Base-by-base conservation (phyloP, 2,113 vertebrate species). In the Pteropus alecto region DNA sequence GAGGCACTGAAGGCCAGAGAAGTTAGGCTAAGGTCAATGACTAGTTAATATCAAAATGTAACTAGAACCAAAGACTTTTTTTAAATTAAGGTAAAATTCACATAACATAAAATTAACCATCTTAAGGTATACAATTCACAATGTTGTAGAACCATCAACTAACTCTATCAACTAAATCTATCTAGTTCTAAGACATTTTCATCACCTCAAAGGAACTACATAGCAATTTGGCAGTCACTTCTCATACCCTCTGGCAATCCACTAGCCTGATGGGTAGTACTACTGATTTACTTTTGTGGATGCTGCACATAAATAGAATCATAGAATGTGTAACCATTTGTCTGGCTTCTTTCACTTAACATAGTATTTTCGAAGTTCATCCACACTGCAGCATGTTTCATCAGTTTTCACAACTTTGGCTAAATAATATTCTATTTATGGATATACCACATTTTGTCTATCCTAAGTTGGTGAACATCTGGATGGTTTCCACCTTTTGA, bases 161-260 rank as follows among this genome's bases (percentile, higher is more conserved):
- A 71, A 65, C 38, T 71, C 26, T 58, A 51, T 51, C 48, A 51
- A 51, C 48, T 51, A 51, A 51, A 51, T 51, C 48, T 51, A 85
- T 19, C 15, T 67, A 88, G 70, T 82, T 83, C 28, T 58, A 95
- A 97, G 74, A 41, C 38, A 92, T 78, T 77, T 87, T 88, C 33
- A 74, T 63, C 73, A 78, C 18, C 21, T 61, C 70, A 88, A 67
- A 84, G 38, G 38, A 95, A 73, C 14, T 11, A 33, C 30, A 60
- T 9, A 51, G 28, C 30, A 85, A 56, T 84, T 58, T 81, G 35
- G 9, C n/a, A 60, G 22, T 88, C n/a, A 68, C 7, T 21, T 13
- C 4, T 38, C 10, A 58, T 58, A 35, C 10, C 3, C 38, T 54
- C 38, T 86, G 30, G 30, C 56, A 95, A 73, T 33, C 38, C n/a